Evolutionary conservation across 1,140 invertebrate genomes (phyloP).

Genomic region (Dermatophagoides farinae): DNA sequence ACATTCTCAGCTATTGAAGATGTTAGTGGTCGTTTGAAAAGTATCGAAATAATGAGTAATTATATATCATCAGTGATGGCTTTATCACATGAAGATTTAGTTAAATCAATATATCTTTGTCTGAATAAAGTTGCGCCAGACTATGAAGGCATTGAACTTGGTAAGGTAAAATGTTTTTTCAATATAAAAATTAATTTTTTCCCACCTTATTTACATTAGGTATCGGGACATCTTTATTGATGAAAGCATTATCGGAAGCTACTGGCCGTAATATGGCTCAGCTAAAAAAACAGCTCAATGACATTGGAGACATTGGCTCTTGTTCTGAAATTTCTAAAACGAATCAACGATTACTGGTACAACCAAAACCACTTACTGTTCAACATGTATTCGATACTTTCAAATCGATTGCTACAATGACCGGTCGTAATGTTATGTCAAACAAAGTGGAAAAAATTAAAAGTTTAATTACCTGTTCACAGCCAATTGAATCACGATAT

Average conservation of each 20-base stretch:
- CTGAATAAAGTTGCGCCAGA: slow-evolving; percentile 85
- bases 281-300: slow-evolving; percentile 57
- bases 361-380: slow-evolving; percentile 32
- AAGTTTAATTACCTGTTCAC: slow-evolving; percentile 72
- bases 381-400: slow-evolving; percentile 58
- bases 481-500: slow-evolving; percentile 70
- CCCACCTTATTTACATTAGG: not conserved
- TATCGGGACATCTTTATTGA: slow-evolving; percentile 78
- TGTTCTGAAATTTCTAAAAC: slow-evolving; percentile 73
- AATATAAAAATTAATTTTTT: not conserved
- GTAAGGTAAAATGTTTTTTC: slow-evolving; percentile 23
- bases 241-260: slow-evolving; percentile 81
- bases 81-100: slow-evolving; percentile 63
- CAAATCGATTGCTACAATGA: slow-evolving; percentile 69
- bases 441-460: slow-evolving; percentile 88
- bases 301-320: slow-evolving; percentile 70
- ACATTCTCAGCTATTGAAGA: slow-evolving; percentile 81
- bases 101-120: slow-evolving; percentile 78
- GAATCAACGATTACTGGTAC: slow-evolving; percentile 69
- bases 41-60: slow-evolving; percentile 79
- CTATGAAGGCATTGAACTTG: slow-evolving; percentile 71
- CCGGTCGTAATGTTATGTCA: slow-evolving; percentile 50
- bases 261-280: slow-evolving; percentile 67
- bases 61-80: slow-evolving; percentile 80
- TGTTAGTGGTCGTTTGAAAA: slow-evolving; percentile 64